Conservation (phyloP, 2,888 invertebrate genomes). For the Troides oblongomaculatus region DNA sequence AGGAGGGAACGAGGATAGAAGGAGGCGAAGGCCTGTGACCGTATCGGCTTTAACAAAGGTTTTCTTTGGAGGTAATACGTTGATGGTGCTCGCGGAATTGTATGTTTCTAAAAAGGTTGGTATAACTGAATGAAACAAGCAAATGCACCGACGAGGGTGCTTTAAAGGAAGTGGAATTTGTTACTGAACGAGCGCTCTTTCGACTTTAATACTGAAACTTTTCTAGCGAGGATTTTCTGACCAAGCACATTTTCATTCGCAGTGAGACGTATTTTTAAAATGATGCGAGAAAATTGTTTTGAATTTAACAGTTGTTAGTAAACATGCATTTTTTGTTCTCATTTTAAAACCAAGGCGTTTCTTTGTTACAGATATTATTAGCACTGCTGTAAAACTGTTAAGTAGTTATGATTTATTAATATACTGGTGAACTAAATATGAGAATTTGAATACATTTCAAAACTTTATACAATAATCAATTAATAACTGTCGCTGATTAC, state of each 20-base stretch:
- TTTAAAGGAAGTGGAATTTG: constrained; percentile 56
- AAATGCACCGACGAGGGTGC: constrained; percentile 45
- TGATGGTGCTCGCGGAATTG: constrained; percentile 62
- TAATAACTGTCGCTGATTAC: no score
- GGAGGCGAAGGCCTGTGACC: constrained; percentile 43
- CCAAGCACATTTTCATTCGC: constrained; percentile 18
- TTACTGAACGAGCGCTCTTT: constrained; percentile 41
- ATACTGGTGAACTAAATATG: no score
- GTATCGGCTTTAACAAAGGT: constrained; percentile 67
- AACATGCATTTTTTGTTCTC: background rate
- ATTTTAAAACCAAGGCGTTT: no score
- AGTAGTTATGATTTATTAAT: no score
- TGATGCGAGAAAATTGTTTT: constrained; percentile 22
- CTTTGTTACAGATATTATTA: no score
- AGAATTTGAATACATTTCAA: no score
- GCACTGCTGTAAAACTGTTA: no score
- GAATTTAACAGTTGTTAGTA: background rate
- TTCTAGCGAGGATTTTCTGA: constrained; percentile 27
- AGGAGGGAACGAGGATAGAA: constrained; percentile 56
- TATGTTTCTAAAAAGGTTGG: constrained; percentile 58
- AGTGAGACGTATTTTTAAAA: constrained; percentile 14
- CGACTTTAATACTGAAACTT: constrained; percentile 33
- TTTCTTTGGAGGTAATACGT: constrained; percentile 53
- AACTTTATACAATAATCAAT: no score
- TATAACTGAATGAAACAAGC: constrained; percentile 55